Percentiles rank a stretch among this genome's conserved stretches.
Evolutionary conservation across 2,113 vertebrate species (phyloP).

Genomic region (Melanerpes formicivorus): DNA sequence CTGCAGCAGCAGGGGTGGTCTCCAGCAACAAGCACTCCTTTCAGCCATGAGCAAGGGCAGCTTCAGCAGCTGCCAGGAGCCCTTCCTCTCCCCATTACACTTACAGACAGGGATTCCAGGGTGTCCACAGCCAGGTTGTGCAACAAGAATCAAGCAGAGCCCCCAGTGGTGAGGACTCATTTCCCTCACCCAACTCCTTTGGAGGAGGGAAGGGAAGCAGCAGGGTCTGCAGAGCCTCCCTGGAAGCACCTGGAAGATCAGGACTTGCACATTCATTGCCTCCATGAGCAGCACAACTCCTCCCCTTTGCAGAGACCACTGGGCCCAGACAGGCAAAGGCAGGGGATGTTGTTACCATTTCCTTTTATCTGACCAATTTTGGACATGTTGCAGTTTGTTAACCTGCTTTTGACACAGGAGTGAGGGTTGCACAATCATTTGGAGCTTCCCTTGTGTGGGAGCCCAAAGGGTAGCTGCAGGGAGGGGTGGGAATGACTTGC

Average conservation of each 20-base stretch:
- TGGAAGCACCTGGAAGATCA: not conserved
- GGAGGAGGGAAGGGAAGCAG: not conserved
- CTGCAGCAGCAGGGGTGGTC: not conserved
- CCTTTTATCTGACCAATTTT: not conserved
- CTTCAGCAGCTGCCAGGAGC: not conserved
- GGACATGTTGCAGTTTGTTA: not conserved
- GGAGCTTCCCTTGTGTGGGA: not conserved
- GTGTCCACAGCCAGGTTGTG: not conserved
- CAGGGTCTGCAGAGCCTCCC: not conserved
- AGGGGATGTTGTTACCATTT: not conserved
- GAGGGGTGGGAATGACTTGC: not conserved
- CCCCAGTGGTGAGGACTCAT: not conserved
- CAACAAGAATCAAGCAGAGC: not conserved
- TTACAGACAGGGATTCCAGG: not conserved
- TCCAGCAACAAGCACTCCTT: not conserved
- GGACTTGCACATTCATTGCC: not conserved
- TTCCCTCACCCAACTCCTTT: not conserved
- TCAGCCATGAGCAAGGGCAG: not conserved
- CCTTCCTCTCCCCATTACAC: not conserved
- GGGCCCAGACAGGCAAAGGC: not conserved
- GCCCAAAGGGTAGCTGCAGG: not conserved
- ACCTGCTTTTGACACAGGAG: not conserved
- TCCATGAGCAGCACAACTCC: not conserved
- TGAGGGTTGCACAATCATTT: not conserved
- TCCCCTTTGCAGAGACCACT: rapidly evolving